Evolutionary conservation across 2,113 vertebrate genomes (phyloP).

Genomic region (Tor tambroides): DNA sequence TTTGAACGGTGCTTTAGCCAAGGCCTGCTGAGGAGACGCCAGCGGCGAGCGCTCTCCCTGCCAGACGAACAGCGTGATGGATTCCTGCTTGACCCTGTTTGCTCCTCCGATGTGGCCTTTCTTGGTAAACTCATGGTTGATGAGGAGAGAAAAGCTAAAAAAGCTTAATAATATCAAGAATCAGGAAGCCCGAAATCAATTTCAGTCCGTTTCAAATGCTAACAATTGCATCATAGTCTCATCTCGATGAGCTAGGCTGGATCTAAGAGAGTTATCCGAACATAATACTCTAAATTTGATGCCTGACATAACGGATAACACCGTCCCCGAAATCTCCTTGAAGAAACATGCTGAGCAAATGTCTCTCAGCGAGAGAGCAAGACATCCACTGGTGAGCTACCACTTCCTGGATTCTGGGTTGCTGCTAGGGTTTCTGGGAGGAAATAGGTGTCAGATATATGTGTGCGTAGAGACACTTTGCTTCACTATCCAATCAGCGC

Average conservation of each 20-base stretch:
- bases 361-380: constrained; percentile 4
- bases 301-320: neutral
- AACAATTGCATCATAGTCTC: neutral
- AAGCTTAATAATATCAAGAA: constrained; percentile 6
- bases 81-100: neutral
- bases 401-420: constrained; percentile 58
- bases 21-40: constrained; percentile 54
- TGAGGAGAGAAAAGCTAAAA: neutral
- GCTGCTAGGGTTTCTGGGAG: constrained; percentile 68
- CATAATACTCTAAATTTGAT: constrained; percentile 15
- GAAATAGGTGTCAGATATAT: constrained; percentile 65
- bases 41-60: constrained; percentile 26
- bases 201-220: neutral
- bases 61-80: neutral
- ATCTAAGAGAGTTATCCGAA: neutral
- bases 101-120: constrained; percentile 1
- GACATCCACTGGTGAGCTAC: constrained; percentile 34
- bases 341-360: neutral
- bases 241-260: neutral
- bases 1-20: constrained; percentile 47
- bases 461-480: neutral
- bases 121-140: constrained; percentile 62
- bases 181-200: neutral
- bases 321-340: neutral
- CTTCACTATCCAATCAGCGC: constrained; percentile 64